Base-by-base conservation (phyloP, 2,797 vertebrate genomes). In the Sebastes minor region DNA sequence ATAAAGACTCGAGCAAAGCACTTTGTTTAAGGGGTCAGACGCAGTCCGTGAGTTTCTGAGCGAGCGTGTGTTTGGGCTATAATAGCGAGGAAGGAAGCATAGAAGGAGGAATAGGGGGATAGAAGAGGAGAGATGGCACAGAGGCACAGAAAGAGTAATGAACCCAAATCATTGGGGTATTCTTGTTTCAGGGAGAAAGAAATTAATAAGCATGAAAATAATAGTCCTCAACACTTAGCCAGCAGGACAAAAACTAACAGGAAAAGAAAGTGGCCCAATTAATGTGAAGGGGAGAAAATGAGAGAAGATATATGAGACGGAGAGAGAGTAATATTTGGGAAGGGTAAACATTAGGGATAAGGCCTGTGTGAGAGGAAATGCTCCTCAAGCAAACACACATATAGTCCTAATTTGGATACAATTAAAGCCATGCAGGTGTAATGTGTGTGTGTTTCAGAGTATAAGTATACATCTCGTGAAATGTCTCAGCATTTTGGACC, bases 161-260 rank as follows among this genome's bases (percentile, higher is more conserved):
- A 86, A 90, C 65, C 66, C 23, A 86, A 90, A 88, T 80, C 82
- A 93, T 88, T 30, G 33, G 63, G 74, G 79, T 84, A 88, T 94
- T 53, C n/a, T 95, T 93, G 86, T 94, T 94, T 90, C 81, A 90
- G 81, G 80, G 73, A 87, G 78, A 85, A 89, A 86, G 72, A 92
- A 92, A 94, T 92, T 88, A 94, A 93, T 91, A 91, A 92, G 89
- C 78, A 89, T 87, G 83, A 84, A 91, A 92, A 93, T 91, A 94
- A 93, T 84, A 83, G 90, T 86, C 61, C 70, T 79, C 83, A 82
- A 89, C 78, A 88, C 69, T 87, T 71, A 86, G 78, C 79, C 86
- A 88, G 84, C 89, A 92, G 87, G 86, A 88, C 67, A 78, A 88
- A 90, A 87, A 85, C 80, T 77, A 83, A 78, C 63, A 25, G 55